A percentile compares a stretch with the other conserved stretches of the same genome.
Evolutionary conservation across 2,888 invertebrate species (phyloP).

Genomic region (Leucophenga montana): DNA sequence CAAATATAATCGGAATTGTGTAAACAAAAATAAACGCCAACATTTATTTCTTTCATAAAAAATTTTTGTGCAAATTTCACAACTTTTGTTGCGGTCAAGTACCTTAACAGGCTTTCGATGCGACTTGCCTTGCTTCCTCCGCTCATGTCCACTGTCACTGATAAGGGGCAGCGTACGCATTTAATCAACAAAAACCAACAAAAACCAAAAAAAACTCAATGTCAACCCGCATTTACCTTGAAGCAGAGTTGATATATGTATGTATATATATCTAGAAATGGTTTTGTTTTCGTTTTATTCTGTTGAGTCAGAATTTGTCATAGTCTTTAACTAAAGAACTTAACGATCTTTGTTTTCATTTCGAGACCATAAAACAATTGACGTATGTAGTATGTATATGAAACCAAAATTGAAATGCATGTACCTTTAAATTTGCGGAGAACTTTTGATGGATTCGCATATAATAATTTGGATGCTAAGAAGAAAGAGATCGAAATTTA

Average conservation of each 20-base stretch:
- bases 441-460: too few relatives aligned
- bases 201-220: background rate
- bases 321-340: background rate
- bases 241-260: background rate
- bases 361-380: too few relatives aligned
- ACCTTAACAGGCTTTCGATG: constrained; percentile 2
- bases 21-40: background rate
- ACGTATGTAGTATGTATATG: too few relatives aligned
- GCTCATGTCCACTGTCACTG: background rate
- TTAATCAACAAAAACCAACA: background rate
- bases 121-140: background rate
- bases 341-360: background rate
- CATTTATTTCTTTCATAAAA: background rate
- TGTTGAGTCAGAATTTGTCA: background rate
- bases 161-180: background rate
- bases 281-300: background rate
- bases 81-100: constrained; percentile 20
- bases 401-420: too few relatives aligned
- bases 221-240: background rate
- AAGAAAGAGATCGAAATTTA: too few relatives aligned
- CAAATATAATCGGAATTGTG: background rate
- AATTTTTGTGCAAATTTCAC: constrained; percentile 8
- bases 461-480: too few relatives aligned
- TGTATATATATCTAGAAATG: background rate
- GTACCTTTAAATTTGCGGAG: too few relatives aligned